These are phyloP conservation scores for Gymnoscelis rufifasciata DNA, from an alignment of 2,888 invertebrate species.

Conservation along the genomic window DNA sequence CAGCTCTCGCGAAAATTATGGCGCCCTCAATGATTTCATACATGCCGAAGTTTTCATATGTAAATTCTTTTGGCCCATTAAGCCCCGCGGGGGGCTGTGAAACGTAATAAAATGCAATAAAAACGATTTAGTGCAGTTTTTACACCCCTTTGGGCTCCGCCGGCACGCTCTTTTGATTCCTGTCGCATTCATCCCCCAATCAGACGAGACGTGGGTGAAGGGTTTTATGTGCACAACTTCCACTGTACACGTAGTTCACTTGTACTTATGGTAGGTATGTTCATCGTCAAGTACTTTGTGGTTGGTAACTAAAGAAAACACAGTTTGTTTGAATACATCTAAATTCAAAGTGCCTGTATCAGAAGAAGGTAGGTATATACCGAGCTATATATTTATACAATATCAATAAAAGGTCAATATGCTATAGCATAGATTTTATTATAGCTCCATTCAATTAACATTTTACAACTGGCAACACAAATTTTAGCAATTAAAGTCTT, in stretches of 20 bases:
- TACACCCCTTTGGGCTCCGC: slow-evolving; percentile 45
- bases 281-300: too few species aligned
- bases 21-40: slow-evolving; percentile 29
- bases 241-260: background rate
- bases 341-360: too few species aligned
- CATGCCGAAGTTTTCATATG: slow-evolving; percentile 20
- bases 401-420: too few species aligned
- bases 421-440: too few species aligned
- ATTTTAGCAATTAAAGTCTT: too few species aligned
- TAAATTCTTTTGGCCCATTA: slow-evolving; percentile 48
- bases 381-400: too few species aligned
- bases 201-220: slow-evolving; percentile 24
- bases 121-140: slow-evolving; percentile 70
- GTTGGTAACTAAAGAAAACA: too few species aligned
- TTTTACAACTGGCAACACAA: too few species aligned
- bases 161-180: slow-evolving; percentile 43
- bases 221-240: background rate
- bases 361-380: too few species aligned
- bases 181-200: slow-evolving; percentile 30
- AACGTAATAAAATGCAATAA: slow-evolving; percentile 66
- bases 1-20: slow-evolving; percentile 29
- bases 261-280: background rate
- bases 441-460: too few species aligned
- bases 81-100: slow-evolving; percentile 40
- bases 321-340: too few species aligned